Conservation (phyloP, 2,113 vertebrate genomes). For the Pomatostomus ruficeps region DNA sequence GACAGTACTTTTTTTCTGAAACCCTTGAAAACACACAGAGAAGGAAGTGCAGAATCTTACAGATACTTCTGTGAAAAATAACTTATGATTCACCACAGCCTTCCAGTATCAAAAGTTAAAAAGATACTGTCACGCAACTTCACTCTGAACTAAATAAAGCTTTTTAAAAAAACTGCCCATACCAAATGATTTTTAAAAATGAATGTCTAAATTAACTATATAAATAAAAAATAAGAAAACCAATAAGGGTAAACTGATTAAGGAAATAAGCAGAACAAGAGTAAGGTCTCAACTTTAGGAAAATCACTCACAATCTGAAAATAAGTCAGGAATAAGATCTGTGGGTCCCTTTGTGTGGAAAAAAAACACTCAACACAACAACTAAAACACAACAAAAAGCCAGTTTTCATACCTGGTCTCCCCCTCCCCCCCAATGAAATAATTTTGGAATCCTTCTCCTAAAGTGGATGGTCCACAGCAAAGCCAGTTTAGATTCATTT, state of each 20-base stretch:
- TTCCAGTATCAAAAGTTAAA: not conserved
- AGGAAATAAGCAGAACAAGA: not conserved
- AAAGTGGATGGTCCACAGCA: not conserved
- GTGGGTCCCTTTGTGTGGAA: not conserved
- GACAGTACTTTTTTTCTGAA: not conserved
- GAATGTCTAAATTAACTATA: not conserved
- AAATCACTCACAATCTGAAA: not conserved
- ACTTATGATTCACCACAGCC: not conserved
- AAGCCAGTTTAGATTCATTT: not conserved
- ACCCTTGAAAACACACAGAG: not conserved
- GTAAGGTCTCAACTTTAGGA: not conserved
- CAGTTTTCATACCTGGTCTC: not conserved
- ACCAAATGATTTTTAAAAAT: not conserved
- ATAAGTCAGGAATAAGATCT: not conserved
- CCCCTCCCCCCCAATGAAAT: accelerated
- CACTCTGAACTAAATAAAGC: not conserved
- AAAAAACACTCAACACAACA: accelerated
- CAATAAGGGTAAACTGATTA: not conserved
- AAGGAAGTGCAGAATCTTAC: not conserved
- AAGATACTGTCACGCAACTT: not conserved
- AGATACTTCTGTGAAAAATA: not conserved
- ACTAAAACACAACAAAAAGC: not conserved
- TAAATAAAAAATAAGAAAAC: not conserved
- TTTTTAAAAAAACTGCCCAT: not conserved
- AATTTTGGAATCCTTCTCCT: not conserved